These are phyloP conservation scores for Limanda limanda DNA, from an alignment of 2,113 vertebrate genomes.

Conservation along the genomic window DNA sequence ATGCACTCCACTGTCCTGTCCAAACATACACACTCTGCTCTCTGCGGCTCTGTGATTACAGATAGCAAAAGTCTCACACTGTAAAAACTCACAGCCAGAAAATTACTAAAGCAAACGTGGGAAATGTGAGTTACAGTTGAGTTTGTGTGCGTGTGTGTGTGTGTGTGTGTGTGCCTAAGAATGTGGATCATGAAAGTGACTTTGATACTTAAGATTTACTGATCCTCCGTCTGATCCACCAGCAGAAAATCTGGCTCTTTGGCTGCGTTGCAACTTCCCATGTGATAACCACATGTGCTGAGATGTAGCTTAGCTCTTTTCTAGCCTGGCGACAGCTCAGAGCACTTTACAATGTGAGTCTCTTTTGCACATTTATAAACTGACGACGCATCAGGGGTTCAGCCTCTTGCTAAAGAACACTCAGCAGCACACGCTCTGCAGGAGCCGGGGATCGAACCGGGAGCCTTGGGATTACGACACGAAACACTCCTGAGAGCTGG, in stretches of 20 bases:
- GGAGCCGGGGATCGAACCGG: slow-evolving; percentile 9
- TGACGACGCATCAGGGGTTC: neutral
- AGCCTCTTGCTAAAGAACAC: neutral
- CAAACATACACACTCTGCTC: neutral
- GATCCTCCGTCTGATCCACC: neutral
- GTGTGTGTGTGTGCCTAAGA: too few species aligned
- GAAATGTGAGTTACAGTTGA: too few species aligned
- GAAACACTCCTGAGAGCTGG: neutral
- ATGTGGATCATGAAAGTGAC: too few species aligned
- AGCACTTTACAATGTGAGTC: neutral
- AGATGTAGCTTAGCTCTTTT: neutral
- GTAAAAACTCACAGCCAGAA: too few species aligned
- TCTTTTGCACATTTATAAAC: neutral
- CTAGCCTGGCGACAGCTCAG: neutral
- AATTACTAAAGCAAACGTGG: too few species aligned
- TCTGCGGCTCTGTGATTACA: neutral
- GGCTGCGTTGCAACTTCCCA: slow-evolving; percentile 11
- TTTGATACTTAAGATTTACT: slow-evolving; percentile 4
- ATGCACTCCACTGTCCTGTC: slow-evolving; percentile 32
- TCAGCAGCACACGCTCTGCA: neutral
- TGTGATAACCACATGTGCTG: slow-evolving; percentile 10
- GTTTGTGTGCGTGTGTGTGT: too few species aligned
- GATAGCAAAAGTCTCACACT: too few species aligned
- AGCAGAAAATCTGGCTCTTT: neutral
- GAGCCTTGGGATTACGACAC: neutral